Base-by-base conservation (phyloP, 2,888 invertebrate species). In the Elysia crispata region DNA sequence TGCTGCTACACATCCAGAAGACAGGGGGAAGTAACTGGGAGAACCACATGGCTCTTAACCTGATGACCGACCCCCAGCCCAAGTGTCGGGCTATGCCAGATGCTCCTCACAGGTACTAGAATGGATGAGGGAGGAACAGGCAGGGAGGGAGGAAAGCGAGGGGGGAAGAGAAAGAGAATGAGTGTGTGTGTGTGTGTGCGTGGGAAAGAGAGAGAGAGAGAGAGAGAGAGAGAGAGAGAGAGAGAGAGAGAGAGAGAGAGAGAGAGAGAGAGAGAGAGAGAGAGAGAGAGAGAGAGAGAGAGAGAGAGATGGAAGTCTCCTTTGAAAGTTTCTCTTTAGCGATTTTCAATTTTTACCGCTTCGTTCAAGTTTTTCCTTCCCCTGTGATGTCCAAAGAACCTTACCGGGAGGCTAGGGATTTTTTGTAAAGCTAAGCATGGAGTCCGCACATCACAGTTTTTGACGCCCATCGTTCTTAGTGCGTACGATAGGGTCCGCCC, bases 1-100 rank as follows among this genome's bases (percentile, higher is more conserved):
- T 99, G 79, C 95, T 99, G 94, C 94, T 99, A 86, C 99, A 99
- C 92, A 98, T 99, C 92, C 99, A 99, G 93, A 99, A 99, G 94
- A 99, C 99, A 77, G 99, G 99, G 78, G 99, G 99, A 50, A 99
- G 99, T 64, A 92, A 97, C 11, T 99, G 99, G 92, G 99, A 99
- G 77, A 95, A 96, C 91, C 98, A 98, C 93, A 94, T 99, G 87
- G 98, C 99, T 80, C 96, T 96, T 93, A 97, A 99, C 93, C 94
- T 99, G 90, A 97, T 98, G 93, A 93, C 96, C 81, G 95, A 97
- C 94, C 95, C 96, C 88, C 98, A 98, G 64, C 99, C 99, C 93
- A 95, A 96, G 60, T 60, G 60, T 60, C 23, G 41, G 41, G 41
- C 41, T 41, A 41, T 41, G 41, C 41, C 41, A 41, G 41, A 41